Evolutionary conservation across 2,888 invertebrate species (phyloP).

Genomic region (Drosophila nr. perissopoda): DNA sequence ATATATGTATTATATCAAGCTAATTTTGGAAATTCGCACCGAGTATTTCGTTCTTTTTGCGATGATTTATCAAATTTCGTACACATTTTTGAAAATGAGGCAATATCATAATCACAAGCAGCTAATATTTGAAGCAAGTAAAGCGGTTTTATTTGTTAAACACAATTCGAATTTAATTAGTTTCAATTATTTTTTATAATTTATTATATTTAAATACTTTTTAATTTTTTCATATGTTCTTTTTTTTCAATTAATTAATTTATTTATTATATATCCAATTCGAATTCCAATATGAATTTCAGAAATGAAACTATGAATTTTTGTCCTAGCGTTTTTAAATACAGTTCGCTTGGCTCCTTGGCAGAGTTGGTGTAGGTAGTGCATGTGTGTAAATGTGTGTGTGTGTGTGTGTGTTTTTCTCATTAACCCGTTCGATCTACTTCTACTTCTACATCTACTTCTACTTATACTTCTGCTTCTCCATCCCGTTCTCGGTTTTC

Average conservation of each 20-base stretch:
- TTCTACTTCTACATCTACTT: neutral
- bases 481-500: slow-evolving; percentile 30
- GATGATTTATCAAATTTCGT: too few species aligned
- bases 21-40: neutral
- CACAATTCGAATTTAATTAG: neutral
- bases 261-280: neutral
- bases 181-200: neutral
- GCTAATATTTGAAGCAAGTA: neutral
- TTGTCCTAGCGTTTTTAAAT: neutral
- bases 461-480: neutral
- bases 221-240: neutral
- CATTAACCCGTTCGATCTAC: slow-evolving; percentile 13
- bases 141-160: neutral
- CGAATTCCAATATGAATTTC: neutral
- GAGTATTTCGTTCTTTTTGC: neutral
- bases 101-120: neutral
- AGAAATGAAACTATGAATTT: neutral
- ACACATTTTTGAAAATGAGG: too few species aligned
- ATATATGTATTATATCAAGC: neutral
- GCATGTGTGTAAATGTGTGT: neutral
- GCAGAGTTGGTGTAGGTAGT: neutral
- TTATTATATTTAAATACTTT: neutral
- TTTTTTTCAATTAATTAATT: neutral
- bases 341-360: neutral
- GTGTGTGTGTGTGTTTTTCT: neutral